Evolutionary conservation across 2,888 invertebrate genomes (phyloP).

Genomic region (Xestobium rufovillosum): DNA sequence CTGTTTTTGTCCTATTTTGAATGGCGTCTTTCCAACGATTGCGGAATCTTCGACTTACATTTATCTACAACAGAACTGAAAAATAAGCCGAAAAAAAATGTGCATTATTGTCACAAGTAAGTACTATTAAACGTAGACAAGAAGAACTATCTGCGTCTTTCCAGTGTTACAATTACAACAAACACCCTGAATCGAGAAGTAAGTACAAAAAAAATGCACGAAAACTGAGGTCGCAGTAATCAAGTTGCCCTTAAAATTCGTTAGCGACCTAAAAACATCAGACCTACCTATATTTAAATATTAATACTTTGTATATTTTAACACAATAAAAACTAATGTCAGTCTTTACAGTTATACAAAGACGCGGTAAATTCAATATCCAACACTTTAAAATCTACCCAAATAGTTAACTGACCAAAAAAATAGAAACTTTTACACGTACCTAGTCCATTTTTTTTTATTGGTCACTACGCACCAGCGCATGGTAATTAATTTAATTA

Average conservation of each 20-base stretch:
- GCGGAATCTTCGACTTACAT: too few species aligned
- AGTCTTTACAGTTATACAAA: constrained; percentile 44
- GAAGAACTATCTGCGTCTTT: too few species aligned
- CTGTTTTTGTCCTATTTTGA: too few species aligned
- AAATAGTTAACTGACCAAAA: constrained; percentile 42
- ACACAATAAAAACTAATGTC: constrained; percentile 44
- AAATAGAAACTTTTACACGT: constrained; percentile 40
- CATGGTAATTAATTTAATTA: constrained; percentile 25
- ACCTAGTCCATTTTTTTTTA: constrained; percentile 28
- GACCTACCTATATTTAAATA: constrained; percentile 34
- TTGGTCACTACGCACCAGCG: constrained; percentile 36
- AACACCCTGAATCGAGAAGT: too few species aligned
- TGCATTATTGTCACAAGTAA: too few species aligned
- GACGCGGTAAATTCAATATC: constrained; percentile 36
- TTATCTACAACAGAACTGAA: too few species aligned
- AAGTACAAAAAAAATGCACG: too few species aligned
- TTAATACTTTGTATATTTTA: constrained; percentile 39
- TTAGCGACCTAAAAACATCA: constrained; percentile 34
- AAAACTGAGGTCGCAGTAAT: constrained; percentile 4
- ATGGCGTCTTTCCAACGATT: too few species aligned
- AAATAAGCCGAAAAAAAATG: too few species aligned
- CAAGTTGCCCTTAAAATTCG: constrained; percentile 17
- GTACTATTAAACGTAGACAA: too few species aligned
- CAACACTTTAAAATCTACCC: constrained; percentile 40
- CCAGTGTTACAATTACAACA: too few species aligned